Evolutionary conservation across 2,888 invertebrate genomes (phyloP).

Genomic region (Hymenopus coronatus): DNA sequence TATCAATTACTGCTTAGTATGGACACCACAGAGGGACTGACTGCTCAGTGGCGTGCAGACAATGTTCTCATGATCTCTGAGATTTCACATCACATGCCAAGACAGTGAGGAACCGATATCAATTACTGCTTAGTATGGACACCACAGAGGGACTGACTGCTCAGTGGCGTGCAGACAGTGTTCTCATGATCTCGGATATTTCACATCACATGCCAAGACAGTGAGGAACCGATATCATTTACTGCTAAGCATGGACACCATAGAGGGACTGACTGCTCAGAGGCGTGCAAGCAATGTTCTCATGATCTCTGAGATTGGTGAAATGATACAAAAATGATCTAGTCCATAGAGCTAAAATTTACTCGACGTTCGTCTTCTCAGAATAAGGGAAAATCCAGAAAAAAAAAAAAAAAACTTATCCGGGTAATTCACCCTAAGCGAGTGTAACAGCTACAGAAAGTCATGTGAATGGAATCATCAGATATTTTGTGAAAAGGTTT

Average conservation of each 20-base stretch:
- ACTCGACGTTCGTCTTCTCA: too few species aligned
- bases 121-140: slow-evolving; percentile 23
- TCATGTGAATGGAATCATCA: too few species aligned
- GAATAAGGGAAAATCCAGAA: too few species aligned
- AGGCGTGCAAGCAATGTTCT: neutral
- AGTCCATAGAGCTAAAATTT: too few species aligned
- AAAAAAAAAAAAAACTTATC: too few species aligned
- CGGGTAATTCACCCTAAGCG: too few species aligned
- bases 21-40: neutral
- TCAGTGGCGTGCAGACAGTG: too few species aligned
- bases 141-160: neutral
- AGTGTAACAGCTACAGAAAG: too few species aligned
- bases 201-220: neutral
- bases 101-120: slow-evolving; percentile 11
- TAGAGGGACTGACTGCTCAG: neutral
- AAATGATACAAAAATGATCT: too few species aligned
- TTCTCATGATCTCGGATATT: too few species aligned
- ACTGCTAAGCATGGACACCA: slow-evolving; percentile 16
- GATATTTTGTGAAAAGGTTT: too few species aligned
- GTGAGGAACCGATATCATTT: slow-evolving; percentile 16
- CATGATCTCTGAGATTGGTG: too few species aligned
- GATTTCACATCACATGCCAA: neutral
- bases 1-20: slow-evolving; percentile 25
- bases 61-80: neutral
- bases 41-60: neutral